phyloP scores from a whole-genome alignment of 2,113 vertebrate species.

The Scortum barcoo region DNA sequence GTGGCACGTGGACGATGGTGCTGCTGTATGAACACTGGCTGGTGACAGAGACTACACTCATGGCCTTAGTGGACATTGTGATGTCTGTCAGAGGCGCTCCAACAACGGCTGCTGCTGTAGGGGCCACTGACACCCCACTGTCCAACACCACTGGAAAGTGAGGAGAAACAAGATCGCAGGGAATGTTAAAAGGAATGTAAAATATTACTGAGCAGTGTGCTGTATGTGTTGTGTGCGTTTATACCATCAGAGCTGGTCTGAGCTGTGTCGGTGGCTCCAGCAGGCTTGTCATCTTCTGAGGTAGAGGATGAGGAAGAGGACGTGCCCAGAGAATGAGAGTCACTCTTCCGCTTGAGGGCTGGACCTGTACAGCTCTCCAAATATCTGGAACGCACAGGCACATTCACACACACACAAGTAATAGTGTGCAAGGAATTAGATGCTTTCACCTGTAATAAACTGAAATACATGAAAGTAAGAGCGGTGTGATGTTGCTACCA shows the following conservation, averaged over 20 bases:
- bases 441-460: not conserved
- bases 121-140: conserved; percentile 71
- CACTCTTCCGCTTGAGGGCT: conserved; percentile 89
- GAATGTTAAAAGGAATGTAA: no score
- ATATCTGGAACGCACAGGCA: conserved; percentile 81
- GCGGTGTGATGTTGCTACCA: not conserved
- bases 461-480: not conserved
- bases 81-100: conserved; percentile 84
- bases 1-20: conserved; percentile 88
- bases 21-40: conserved; percentile 93
- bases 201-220: not conserved
- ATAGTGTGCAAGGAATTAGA: not conserved
- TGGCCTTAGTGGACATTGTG: conserved; percentile 85
- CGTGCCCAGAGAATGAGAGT: conserved; percentile 81
- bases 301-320: conserved; percentile 89
- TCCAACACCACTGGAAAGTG: conserved; percentile 74
- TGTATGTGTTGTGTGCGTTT: conserved; percentile 36
- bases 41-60: conserved; percentile 87
- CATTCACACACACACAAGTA: not conserved
- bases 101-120: conserved; percentile 73
- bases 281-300: conserved; percentile 87
- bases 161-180: conserved; percentile 15
- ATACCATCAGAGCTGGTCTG: conserved; percentile 79
- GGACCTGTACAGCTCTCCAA: conserved; percentile 89
- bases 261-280: conserved; percentile 60